Conservation (phyloP, 2,797 vertebrate genomes). For the Urophycis tenuis region DNA sequence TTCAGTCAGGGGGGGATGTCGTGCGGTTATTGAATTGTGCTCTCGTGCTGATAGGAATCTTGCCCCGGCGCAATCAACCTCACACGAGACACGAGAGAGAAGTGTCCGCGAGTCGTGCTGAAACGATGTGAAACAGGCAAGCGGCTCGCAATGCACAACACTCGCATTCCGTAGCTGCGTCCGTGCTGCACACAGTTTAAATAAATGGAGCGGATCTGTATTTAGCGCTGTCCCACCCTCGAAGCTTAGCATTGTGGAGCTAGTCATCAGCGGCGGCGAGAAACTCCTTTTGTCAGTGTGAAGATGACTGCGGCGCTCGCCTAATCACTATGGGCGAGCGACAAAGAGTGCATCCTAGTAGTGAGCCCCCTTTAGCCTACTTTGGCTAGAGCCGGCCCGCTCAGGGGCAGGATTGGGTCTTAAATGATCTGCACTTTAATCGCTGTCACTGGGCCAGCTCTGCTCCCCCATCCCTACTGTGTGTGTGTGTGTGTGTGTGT, state of each 20-base stretch:
- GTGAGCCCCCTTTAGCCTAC: conserved; percentile 32
- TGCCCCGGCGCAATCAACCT: background rate
- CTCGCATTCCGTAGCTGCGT: no score
- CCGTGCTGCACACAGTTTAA: background rate
- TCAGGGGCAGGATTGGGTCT: conserved; percentile 30
- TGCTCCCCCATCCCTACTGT: conserved; percentile 11
- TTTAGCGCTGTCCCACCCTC: background rate
- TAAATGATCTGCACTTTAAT: conserved; percentile 37
- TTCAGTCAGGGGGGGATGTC: background rate
- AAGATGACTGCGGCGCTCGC: background rate
- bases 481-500: conserved; percentile 10
- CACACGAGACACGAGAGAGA: no score
- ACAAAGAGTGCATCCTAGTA: background rate
- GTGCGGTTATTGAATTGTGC: background rate
- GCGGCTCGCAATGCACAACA: background rate
- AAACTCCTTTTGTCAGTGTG: background rate
- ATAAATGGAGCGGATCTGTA: background rate
- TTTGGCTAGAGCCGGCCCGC: conserved; percentile 19
- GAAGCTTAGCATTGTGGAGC: background rate
- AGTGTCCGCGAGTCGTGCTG: background rate
- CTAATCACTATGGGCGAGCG: conserved; percentile 3
- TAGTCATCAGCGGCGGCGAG: background rate
- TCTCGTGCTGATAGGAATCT: background rate
- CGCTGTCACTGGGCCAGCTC: conserved; percentile 23
- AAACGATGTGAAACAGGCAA: background rate